Evolutionary conservation across 2,888 invertebrate genomes (phyloP).

Genomic region (Petrophora chlorosata): DNA sequence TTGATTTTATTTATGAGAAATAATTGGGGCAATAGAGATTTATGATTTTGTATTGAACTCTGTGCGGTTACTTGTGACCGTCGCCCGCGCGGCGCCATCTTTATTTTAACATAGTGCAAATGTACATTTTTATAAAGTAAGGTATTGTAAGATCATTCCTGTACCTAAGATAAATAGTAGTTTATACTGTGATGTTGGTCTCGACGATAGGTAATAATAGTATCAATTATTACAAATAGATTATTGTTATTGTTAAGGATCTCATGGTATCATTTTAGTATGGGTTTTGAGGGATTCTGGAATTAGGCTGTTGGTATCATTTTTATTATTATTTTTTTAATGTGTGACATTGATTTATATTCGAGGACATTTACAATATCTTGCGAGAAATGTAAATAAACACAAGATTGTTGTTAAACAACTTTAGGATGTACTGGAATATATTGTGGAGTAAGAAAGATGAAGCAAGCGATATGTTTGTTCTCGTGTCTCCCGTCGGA

Average conservation of each 20-base stretch:
- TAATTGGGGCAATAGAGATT: conserved; percentile 59
- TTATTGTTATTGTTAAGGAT: conserved; percentile 83
- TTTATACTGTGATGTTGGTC: conserved; percentile 82
- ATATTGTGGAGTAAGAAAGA: conserved; percentile 37
- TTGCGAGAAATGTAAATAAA: conserved; percentile 32
- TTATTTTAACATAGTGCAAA: conserved; percentile 70
- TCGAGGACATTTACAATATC: conserved; percentile 30
- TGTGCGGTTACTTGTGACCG: conserved; percentile 12
- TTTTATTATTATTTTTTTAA: conserved; percentile 54
- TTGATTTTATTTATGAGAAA: conserved; percentile 64
- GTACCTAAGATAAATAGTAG: conserved; percentile 81
- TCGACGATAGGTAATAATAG: conserved; percentile 79
- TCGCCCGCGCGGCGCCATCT: conserved; percentile 63
- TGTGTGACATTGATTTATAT: conserved; percentile 42
- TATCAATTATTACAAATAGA: conserved; percentile 79
- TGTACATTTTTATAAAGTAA: conserved; percentile 68
- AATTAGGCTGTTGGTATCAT: conserved; percentile 69
- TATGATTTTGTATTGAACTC: conserved; percentile 21
- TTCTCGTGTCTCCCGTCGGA: conserved; percentile 18
- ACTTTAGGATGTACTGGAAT: conserved; percentile 48
- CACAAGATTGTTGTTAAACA: conserved; percentile 53
- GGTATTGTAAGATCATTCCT: conserved; percentile 78
- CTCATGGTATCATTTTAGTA: conserved; percentile 76
- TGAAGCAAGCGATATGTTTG: conserved; percentile 21
- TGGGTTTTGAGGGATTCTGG: conserved; percentile 74